Evolutionary conservation across 2,888 invertebrate species (phyloP).

Genomic region (Aporophyla lueneburgensis): DNA sequence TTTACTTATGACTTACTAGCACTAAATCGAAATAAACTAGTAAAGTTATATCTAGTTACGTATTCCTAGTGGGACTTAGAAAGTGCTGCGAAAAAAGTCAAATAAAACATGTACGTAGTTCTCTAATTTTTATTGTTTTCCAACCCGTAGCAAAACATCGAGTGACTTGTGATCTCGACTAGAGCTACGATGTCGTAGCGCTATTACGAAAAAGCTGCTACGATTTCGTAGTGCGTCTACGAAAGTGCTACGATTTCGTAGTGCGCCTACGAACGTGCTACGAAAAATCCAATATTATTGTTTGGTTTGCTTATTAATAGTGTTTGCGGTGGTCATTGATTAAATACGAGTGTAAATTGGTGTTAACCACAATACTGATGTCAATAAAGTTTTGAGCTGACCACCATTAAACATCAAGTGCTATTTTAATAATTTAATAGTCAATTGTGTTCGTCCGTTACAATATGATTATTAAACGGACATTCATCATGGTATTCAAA

Average conservation of each 20-base stretch:
- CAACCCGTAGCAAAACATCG: background rate
- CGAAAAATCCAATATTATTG: background rate
- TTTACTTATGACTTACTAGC: too few species aligned
- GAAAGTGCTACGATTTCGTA: background rate
- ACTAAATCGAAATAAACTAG: background rate
- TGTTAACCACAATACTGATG: slow-evolving; percentile 37
- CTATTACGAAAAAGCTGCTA: background rate
- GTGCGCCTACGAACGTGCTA: background rate
- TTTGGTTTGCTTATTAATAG: slow-evolving; percentile 6
- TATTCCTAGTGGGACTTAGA: background rate
- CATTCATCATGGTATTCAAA: background rate
- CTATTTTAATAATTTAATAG: slow-evolving; percentile 36
- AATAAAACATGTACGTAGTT: background rate
- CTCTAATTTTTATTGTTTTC: background rate
- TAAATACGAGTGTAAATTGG: slow-evolving; percentile 42
- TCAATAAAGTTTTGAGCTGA: slow-evolving; percentile 33
- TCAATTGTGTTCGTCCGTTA: slow-evolving; percentile 1
- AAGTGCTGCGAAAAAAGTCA: too few species aligned
- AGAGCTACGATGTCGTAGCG: background rate
- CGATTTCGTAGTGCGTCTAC: background rate
- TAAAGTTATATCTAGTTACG: background rate
- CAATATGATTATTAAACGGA: slow-evolving; percentile 7
- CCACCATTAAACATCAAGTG: slow-evolving; percentile 29
- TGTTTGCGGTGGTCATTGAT: slow-evolving; percentile 24
- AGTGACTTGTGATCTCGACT: background rate